Evolutionary conservation across 2,113 vertebrate genomes (phyloP), one percentile per base, ranked within the genome.

Genomic region (human): DNA sequence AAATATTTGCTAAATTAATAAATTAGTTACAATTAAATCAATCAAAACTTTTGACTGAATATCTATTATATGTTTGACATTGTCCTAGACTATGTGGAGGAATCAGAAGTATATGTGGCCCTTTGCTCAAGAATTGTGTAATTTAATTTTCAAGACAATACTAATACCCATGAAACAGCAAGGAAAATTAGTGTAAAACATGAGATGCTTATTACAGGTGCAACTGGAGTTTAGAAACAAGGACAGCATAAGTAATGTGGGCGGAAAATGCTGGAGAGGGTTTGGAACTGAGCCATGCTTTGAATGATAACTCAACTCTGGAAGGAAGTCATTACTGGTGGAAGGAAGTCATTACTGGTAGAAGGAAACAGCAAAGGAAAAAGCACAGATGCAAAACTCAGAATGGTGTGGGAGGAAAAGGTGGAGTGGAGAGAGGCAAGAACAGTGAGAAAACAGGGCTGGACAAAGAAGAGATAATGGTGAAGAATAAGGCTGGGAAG

Each of bases 111-210:
- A 2, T 55, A 38, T 35, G 4, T 30, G 38, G 7, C 22, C 45
- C 8, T 89, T 72, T 30, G 17, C 75, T 93, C 43, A 64, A 92
- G 64, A 91, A 59, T 8, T 64, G 5, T 30, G 35, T 66, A 43
- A 70, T 72, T 7, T 83, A 96, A 93, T 52, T 55, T 79, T 20
- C 23, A 89, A 92, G 73, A 78, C 17, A 91, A 94, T 86, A 89
- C 66, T 70, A 80, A 92, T 6, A n/a, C 75, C 45, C 8, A 38
- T 4, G 30, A 88, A 84, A 61, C 7, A 78, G 50, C 4, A 86
- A 90, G 68, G 73, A 90, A 93, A 79, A 73, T 55, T 86, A 90
- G 38, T 61, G 32, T 16, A 45, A 96, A 83, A 25, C 32, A 25
- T 16, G 48, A 90, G 35, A 4, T 52, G 22, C 52, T 79, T 35